Percentiles rank a stretch among this genome's conserved stretches.
Evolutionary conservation across 2,797 vertebrate genomes (phyloP).

Genomic region (Diplodus puntazzo): DNA sequence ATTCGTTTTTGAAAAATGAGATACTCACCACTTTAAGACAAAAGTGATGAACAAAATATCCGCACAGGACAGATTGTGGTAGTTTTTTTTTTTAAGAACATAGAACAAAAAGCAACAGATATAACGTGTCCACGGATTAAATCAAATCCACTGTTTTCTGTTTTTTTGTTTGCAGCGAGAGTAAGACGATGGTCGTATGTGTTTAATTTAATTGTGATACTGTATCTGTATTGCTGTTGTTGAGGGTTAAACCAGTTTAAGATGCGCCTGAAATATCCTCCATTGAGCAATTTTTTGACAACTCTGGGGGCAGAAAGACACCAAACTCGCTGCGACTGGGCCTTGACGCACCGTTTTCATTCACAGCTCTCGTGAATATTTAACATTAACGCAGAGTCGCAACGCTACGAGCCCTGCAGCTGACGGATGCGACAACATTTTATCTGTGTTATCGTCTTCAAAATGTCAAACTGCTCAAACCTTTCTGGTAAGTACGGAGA

Average conservation of each 20-base stretch:
- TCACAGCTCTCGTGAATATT: constrained; percentile 1
- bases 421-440: constrained; percentile 11
- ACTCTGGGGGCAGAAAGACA: neutral
- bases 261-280: neutral
- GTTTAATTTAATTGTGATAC: neutral
- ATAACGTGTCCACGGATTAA: constrained; percentile 26
- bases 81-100: constrained; percentile 15
- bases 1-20: constrained; percentile 19
- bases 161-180: neutral
- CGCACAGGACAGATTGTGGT: constrained; percentile 1
- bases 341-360: neutral
- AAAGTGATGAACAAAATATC: constrained; percentile 31
- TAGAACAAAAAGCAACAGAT: constrained; percentile 16
- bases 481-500: neutral
- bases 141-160: constrained; percentile 7
- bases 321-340: neutral
- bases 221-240: constrained; percentile 10
- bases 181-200: neutral
- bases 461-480: neutral
- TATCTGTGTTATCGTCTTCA: neutral
- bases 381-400: neutral
- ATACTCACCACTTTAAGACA: constrained; percentile 23
- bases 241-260: neutral
- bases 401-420: neutral
- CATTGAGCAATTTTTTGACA: neutral